Conservation (phyloP, 2,888 invertebrate species). For the Epistrophella euchroma region DNA sequence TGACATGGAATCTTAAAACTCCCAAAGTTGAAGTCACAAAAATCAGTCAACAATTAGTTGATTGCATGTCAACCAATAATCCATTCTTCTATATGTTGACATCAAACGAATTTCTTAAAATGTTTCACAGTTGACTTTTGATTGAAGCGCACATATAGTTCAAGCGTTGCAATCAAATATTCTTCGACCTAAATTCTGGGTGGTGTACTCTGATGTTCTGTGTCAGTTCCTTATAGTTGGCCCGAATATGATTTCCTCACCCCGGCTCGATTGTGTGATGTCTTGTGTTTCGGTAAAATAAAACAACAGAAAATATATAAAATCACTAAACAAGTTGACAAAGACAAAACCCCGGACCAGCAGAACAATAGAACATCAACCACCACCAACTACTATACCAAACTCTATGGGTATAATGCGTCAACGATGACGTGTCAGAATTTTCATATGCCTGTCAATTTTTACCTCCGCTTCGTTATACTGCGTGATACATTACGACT, state of each 20-base stretch:
- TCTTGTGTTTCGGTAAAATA: conserved; percentile 10
- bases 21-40: neutral
- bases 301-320: conserved; percentile 18
- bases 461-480: conserved; percentile 46
- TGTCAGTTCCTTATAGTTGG: neutral
- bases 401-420: neutral
- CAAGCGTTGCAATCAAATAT: conserved; percentile 49
- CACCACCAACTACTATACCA: conserved; percentile 4
- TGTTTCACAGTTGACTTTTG: conserved; percentile 43
- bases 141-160: conserved; percentile 28
- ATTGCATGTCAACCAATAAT: conserved; percentile 16
- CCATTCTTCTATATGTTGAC: conserved; percentile 9
- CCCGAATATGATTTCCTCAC: conserved; percentile 68
- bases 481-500: neutral
- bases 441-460: conserved; percentile 83
- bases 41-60: conserved; percentile 11
- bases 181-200: conserved; percentile 59
- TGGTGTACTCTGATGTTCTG: conserved; percentile 41
- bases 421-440: conserved; percentile 83
- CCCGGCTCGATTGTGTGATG: neutral
- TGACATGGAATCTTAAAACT: too few relatives aligned
- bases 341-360: conserved; percentile 29
- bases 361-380: conserved; percentile 39
- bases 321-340: conserved; percentile 47
- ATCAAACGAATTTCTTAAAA: conserved; percentile 43